Conservation (phyloP, 2,888 invertebrate species). For the Pristionchus fissidentatus region DNA sequence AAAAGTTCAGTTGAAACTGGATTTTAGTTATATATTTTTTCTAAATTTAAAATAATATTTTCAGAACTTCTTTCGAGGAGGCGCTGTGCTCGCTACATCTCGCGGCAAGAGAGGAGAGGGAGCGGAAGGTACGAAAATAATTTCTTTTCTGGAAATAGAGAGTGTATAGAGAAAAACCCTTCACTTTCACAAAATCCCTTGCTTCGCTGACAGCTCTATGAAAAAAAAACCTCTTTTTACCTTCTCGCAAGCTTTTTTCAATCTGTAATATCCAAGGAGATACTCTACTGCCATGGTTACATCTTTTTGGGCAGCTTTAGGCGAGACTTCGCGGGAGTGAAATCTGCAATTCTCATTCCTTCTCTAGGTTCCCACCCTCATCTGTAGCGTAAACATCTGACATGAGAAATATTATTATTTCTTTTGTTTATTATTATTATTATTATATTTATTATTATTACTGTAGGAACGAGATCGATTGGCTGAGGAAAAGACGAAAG, state of each 20-base stretch:
- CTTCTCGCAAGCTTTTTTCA: too few relatives aligned
- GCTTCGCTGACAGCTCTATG: neutral
- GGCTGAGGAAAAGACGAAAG: conserved; percentile 20
- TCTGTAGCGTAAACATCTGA: too few relatives aligned
- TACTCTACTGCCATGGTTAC: too few relatives aligned
- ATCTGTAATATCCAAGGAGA: too few relatives aligned
- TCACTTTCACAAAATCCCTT: neutral
- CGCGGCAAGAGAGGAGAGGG: conserved; percentile 40
- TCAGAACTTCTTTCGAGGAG: conserved; percentile 49
- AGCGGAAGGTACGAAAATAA: conserved; percentile 18
- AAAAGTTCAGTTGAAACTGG: too few relatives aligned
- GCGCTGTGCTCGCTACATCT: conserved; percentile 44
- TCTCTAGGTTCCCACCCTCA: too few relatives aligned
- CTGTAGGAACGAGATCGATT: conserved; percentile 4
- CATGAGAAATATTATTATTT: too few relatives aligned
- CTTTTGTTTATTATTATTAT: too few relatives aligned
- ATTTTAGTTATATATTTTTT: neutral
- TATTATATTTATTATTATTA: too few relatives aligned
- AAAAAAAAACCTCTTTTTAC: neutral
- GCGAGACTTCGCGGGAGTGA: neutral
- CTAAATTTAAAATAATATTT: neutral
- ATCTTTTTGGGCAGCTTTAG: too few relatives aligned
- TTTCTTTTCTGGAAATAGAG: neutral
- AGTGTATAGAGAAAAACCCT: neutral
- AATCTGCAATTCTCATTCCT: conserved; percentile 29